phyloP scores from a whole-genome alignment of 23 tunicate genomes.

The Trididemnum clinides region DNA sequence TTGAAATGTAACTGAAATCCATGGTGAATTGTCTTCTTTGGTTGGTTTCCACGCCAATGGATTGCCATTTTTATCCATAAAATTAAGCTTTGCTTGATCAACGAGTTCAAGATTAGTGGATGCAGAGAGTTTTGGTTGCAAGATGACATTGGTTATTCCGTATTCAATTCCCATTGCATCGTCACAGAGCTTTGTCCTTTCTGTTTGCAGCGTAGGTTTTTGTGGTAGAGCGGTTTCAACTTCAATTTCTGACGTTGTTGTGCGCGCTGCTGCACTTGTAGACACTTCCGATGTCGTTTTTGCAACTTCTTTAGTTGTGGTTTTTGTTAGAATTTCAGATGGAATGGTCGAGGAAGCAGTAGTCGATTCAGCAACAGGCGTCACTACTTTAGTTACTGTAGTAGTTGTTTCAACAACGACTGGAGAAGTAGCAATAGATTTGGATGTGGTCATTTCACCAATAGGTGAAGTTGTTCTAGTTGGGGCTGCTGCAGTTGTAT shows the following conservation, averaged over 20 bases:
- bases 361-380: constrained; percentile 21
- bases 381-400: constrained; percentile 41
- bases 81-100: constrained; percentile 47
- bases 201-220: constrained; percentile 30
- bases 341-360: not conserved
- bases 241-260: not conserved
- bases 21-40: constrained; percentile 55
- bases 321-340: not conserved
- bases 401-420: constrained; percentile 48
- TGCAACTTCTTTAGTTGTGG: constrained; percentile 49
- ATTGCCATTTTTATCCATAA: constrained; percentile 27
- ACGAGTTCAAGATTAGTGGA: constrained; percentile 58
- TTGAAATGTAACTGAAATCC: constrained; percentile 61
- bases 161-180: constrained; percentile 70
- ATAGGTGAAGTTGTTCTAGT: not conserved
- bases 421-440: not conserved
- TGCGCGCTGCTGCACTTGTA: not conserved
- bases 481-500: not conserved
- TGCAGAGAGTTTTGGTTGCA: constrained; percentile 49
- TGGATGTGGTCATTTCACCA: not conserved
- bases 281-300: constrained; percentile 30
- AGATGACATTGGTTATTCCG: constrained; percentile 31
- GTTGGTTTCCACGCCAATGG: constrained; percentile 54
- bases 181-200: constrained; percentile 37
- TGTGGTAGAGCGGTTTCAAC: constrained; percentile 48